Conservation (phyloP, 2,888 invertebrate species). For the Drosophila histrio region DNA sequence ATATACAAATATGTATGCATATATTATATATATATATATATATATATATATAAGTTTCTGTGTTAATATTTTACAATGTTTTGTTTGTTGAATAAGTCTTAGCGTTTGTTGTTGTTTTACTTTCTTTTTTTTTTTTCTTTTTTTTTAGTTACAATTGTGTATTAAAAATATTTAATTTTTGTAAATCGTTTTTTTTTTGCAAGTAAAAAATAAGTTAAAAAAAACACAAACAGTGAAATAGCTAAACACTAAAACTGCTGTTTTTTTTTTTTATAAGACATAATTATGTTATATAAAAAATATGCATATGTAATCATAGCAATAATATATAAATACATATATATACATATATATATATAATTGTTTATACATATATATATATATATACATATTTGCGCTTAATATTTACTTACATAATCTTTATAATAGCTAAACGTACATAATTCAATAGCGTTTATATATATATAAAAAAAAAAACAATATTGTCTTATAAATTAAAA, state of each 20-base stretch:
- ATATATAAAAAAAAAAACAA: constrained; percentile 37
- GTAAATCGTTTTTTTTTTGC: constrained; percentile 43
- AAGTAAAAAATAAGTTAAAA: constrained; percentile 68
- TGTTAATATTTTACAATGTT: constrained; percentile 73
- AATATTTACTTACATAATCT: constrained; percentile 38
- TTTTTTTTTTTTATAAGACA: constrained; percentile 48
- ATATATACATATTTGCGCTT: constrained; percentile 14
- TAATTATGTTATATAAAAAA: constrained; percentile 67
- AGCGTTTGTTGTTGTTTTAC: constrained; percentile 67
- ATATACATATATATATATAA: constrained; percentile 16
- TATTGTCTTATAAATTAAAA: constrained; percentile 51
- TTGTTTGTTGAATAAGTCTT: constrained; percentile 78
- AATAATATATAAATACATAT: constrained; percentile 31
- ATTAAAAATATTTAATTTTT: constrained; percentile 70
- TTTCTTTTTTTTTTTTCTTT: constrained; percentile 36
- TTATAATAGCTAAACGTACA: constrained; percentile 57
- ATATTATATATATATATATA: constrained; percentile 27
- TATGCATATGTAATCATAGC: constrained; percentile 57
- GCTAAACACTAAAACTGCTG: constrained; percentile 65
- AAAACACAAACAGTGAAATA: constrained; percentile 66
- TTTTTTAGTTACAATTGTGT: constrained; percentile 65
- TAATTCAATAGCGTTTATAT: constrained; percentile 39
- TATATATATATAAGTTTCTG: constrained; percentile 36
- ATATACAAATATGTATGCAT: constrained; percentile 29
- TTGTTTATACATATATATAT: constrained; percentile 6